These are phyloP conservation scores for Ips nitidus DNA, from an alignment of 1,140 invertebrate genomes.

Conservation along the genomic window DNA sequence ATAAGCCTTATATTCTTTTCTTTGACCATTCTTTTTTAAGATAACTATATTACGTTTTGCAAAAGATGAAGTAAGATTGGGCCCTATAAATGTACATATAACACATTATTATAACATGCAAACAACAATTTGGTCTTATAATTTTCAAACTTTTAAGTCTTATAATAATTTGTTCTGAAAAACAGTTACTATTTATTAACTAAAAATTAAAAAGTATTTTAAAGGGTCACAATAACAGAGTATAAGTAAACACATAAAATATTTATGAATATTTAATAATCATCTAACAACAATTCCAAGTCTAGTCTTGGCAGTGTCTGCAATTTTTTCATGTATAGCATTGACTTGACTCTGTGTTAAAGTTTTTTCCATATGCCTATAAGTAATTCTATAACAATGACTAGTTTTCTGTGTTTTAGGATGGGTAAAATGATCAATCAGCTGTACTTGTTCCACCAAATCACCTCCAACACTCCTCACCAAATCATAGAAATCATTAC, in stretches of 20 bases:
- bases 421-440: constrained; percentile 88
- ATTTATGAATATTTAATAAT: background rate
- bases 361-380: constrained; percentile 90
- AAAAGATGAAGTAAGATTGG: too few relatives aligned
- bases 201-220: too few relatives aligned
- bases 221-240: too few relatives aligned
- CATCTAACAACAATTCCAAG: background rate
- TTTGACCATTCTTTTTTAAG: too few relatives aligned
- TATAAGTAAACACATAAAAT: too few relatives aligned
- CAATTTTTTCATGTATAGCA: constrained; percentile 79
- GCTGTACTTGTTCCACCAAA: constrained; percentile 85
- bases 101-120: constrained; percentile 5
- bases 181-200: too few relatives aligned
- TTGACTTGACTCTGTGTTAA: constrained; percentile 89
- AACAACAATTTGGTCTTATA: background rate
- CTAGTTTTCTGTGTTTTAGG: constrained; percentile 81
- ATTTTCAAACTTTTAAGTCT: too few relatives aligned
- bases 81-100: background rate
- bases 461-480: constrained; percentile 86
- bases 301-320: constrained; percentile 53
- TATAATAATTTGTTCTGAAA: too few relatives aligned
- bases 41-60: too few relatives aligned
- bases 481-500: constrained; percentile 94
- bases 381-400: constrained; percentile 91
- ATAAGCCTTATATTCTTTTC: too few relatives aligned